phyloP scores from a whole-genome alignment of 2,113 vertebrate genomes.

The Apaloderma vittatum region DNA sequence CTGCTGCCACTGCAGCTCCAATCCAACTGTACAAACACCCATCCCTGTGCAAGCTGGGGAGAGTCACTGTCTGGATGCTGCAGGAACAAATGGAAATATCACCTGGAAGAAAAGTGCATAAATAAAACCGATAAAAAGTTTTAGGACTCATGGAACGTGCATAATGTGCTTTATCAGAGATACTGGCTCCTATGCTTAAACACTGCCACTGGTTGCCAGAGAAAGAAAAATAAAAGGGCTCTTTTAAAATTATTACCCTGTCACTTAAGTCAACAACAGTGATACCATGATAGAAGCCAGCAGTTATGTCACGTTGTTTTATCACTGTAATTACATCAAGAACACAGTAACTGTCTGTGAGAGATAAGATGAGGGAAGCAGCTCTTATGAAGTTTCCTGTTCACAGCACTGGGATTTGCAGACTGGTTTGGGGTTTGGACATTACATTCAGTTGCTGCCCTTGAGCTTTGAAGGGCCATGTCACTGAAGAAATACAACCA shows the following conservation, averaged over 20 bases:
- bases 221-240: constrained; percentile 77
- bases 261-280: constrained; percentile 80
- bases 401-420: constrained; percentile 75
- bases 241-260: constrained; percentile 82
- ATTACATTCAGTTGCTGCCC: constrained; percentile 73
- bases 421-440: constrained; percentile 73
- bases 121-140: constrained; percentile 56
- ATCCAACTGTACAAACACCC: not conserved
- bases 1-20: not conserved
- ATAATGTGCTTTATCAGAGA: constrained; percentile 61
- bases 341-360: constrained; percentile 80
- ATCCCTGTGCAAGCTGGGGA: not conserved
- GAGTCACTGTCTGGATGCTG: not conserved
- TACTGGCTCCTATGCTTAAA: constrained; percentile 52
- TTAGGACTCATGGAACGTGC: constrained; percentile 11
- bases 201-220: constrained; percentile 34
- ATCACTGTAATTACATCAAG: constrained; percentile 84
- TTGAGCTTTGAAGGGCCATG: constrained; percentile 60
- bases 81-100: constrained; percentile 1
- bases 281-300: constrained; percentile 78
- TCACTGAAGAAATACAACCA: constrained; percentile 41
- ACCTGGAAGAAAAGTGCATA: constrained; percentile 10
- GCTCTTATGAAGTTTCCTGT: constrained; percentile 71
- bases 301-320: constrained; percentile 81
- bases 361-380: constrained; percentile 80